phyloP scores from a whole-genome alignment of 37 sponge, comb jelly and placozoan genomes.

The Oopsacas minuta region DNA sequence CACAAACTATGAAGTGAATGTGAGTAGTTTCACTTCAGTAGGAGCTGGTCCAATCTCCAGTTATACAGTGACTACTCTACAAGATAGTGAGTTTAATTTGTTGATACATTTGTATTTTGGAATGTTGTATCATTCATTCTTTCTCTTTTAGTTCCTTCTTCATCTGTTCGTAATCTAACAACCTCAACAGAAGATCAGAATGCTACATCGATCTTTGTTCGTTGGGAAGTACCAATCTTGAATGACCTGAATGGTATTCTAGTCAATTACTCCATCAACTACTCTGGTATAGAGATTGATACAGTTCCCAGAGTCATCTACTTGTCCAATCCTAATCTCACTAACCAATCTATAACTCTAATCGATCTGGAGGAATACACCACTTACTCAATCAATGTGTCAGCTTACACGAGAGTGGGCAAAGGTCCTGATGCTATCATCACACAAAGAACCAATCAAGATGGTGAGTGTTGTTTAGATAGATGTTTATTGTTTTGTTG shows the following conservation, averaged over 20 bases:
- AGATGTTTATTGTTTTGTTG: too few relatives aligned
- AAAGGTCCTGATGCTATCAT: conserved; percentile 13
- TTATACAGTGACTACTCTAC: neutral
- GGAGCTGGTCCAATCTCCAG: neutral
- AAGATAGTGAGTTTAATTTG: neutral
- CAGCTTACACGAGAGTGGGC: neutral
- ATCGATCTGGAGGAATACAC: neutral
- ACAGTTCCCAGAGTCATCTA: conserved; percentile 17
- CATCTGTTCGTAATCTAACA: conserved; percentile 14
- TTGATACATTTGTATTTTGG: neutral
- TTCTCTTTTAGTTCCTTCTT: neutral
- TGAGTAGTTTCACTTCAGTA: neutral
- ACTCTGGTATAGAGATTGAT: neutral
- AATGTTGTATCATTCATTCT: neutral
- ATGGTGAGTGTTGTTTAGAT: conserved; percentile 16
- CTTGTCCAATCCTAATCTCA: neutral
- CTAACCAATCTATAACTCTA: neutral
- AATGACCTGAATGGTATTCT: neutral
- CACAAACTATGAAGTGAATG: neutral
- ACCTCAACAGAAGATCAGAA: neutral
- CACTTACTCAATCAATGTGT: neutral
- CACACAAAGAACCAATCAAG: conserved; percentile 15
- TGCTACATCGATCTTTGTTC: neutral
- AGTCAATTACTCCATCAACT: neutral
- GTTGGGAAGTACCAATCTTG: neutral